These are phyloP conservation scores for Nematolebias whitei DNA, from an alignment of 2,113 vertebrate genomes.

Conservation along the genomic window DNA sequence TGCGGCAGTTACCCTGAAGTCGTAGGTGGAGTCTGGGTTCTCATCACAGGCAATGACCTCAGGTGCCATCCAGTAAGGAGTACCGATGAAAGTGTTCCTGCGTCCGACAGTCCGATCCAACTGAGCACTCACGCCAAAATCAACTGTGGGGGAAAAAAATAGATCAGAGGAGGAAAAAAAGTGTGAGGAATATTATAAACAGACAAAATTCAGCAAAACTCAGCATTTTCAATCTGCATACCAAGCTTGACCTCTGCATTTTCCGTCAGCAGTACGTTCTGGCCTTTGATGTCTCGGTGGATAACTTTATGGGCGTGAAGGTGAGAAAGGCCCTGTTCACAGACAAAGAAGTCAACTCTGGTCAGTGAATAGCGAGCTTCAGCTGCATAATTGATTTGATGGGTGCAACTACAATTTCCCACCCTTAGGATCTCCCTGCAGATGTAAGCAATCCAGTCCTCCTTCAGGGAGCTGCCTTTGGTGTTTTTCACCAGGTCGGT, in stretches of 20 bases:
- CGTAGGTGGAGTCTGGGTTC: slow-evolving; percentile 93
- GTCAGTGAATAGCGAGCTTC: slow-evolving; percentile 1
- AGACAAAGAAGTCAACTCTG: slow-evolving; percentile 21
- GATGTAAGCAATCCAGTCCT: slow-evolving; percentile 93
- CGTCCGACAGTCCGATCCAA: slow-evolving; percentile 91
- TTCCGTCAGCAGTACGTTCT: slow-evolving; percentile 92
- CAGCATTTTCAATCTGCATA: slow-evolving; percentile 55
- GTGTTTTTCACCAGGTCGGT: slow-evolving; percentile 94
- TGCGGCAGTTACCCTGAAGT: slow-evolving; percentile 84
- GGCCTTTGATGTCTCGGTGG: slow-evolving; percentile 94
- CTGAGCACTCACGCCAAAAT: slow-evolving; percentile 94
- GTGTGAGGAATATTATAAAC: not conserved
- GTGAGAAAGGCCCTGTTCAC: slow-evolving; percentile 87
- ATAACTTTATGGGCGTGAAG: slow-evolving; percentile 93
- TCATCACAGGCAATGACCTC: slow-evolving; percentile 95
- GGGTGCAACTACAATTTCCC: slow-evolving; percentile 29
- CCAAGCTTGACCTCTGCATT: slow-evolving; percentile 94
- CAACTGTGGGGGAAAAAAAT: slow-evolving; percentile 78
- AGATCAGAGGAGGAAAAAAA: not conserved
- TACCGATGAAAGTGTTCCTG: slow-evolving; percentile 94
- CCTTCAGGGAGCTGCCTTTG: slow-evolving; percentile 90
- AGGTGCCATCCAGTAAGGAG: slow-evolving; percentile 95
- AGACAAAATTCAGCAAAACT: not conserved
- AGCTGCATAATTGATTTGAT: not conserved
- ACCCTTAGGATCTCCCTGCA: slow-evolving; percentile 93